Evolutionary conservation across 2,888 invertebrate species (phyloP).

Genomic region (Paralinhomoeus sp.): DNA sequence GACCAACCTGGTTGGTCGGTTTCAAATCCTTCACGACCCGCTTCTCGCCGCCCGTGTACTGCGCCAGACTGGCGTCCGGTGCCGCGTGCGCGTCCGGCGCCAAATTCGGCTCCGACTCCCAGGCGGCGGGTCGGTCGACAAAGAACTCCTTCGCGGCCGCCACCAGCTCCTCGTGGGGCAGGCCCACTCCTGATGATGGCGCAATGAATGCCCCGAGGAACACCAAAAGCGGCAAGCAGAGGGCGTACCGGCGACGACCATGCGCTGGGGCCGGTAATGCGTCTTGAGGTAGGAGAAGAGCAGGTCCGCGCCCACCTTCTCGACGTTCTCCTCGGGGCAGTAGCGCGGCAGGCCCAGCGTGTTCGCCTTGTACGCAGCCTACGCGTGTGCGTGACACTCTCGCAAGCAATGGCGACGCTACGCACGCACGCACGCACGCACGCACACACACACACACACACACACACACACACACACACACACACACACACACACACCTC

Average conservation of each 20-base stretch:
- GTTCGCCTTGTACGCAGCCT: constrained; percentile 79
- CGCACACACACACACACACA: no score
- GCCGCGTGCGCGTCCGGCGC: constrained; percentile 26
- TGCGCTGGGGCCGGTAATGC: constrained; percentile 65
- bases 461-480: neutral
- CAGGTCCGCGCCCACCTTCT: constrained; percentile 49
- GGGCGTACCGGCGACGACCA: constrained; percentile 68
- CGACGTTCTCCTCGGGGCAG: constrained; percentile 54
- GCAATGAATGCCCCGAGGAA: no score
- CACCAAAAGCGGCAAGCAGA: no score
- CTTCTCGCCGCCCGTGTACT: constrained; percentile 75
- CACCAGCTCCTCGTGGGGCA: constrained; percentile 65
- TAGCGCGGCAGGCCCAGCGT: constrained; percentile 84
- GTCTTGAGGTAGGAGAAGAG: constrained; percentile 63
- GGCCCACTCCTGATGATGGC: constrained; percentile 48
- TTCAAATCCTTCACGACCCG: no score
- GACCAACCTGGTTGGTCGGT: no score
- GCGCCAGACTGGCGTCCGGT: constrained; percentile 56
- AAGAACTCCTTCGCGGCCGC: constrained; percentile 60
- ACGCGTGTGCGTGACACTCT: no score
- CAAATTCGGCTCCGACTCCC: constrained; percentile 39
- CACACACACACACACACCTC: constrained; percentile 38
- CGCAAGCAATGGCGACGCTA: no score
- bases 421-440: no score
- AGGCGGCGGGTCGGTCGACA: constrained; percentile 51